A percentile compares a stretch with the other conserved stretches of the same genome.
phyloP scores from a whole-genome alignment of 2,888 invertebrate species.

The Cheilosia scutellata region DNA sequence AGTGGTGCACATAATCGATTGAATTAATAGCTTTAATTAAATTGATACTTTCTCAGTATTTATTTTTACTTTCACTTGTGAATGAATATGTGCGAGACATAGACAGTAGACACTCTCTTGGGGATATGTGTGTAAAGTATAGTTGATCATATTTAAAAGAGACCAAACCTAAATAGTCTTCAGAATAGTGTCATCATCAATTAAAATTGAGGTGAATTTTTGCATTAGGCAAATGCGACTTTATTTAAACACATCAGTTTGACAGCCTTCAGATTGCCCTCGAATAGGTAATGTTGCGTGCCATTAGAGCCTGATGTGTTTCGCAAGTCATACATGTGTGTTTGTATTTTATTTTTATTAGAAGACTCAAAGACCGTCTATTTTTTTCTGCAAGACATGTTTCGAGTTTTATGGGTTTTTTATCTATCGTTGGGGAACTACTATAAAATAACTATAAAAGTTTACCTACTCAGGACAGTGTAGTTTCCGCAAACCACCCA shows the following conservation, averaged over 20 bases:
- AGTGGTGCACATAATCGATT: background rate
- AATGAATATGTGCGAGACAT: background rate
- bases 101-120: background rate
- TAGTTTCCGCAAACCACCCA: too few relatives aligned
- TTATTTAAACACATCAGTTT: background rate
- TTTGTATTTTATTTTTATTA: background rate
- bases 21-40: background rate
- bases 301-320: background rate
- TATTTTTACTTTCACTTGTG: background rate
- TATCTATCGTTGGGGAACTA: background rate
- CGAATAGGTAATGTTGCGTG: background rate
- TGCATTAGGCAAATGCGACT: background rate
- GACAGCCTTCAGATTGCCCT: background rate
- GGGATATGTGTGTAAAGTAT: background rate
- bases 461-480: background rate
- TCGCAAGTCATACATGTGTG: background rate
- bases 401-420: background rate
- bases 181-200: background rate
- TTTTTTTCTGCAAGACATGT: background rate
- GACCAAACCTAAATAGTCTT: background rate
- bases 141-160: background rate
- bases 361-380: background rate
- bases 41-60: background rate
- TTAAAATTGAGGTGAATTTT: background rate
- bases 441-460: background rate